Evolutionary conservation across 64 coral and sea anemone species (phyloP), one percentile per base, ranked within the genome.

Genomic region (Stichodactyla helianthus): DNA sequence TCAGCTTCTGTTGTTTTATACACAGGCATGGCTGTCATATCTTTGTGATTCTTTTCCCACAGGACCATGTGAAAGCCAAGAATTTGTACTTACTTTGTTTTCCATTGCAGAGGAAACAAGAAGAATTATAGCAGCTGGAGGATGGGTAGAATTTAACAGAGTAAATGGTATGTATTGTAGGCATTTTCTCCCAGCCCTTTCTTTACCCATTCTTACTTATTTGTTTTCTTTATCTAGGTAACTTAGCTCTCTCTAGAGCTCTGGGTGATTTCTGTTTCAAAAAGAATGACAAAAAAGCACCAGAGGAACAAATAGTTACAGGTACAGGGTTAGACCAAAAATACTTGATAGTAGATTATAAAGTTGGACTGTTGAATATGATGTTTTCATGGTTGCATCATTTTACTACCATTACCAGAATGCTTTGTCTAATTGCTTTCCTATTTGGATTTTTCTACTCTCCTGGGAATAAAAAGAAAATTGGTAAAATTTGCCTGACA

Each of bases 121-220:
- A 86, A 93, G 97, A 95, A 99, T 99, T 31, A 92, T 99, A 70
- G 97, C 97, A 55, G 97, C 97, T 83, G 97, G 97, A 79, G 97
- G 97, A 76, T 99, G 97, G 97, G 93, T 99, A 56, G 97, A 99
- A 35, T 99, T 99, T 19, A 99, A 99, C 86, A 99, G 97, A 95
- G 97, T 99, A 35, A 99, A 99, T 95, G 97, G 97, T 98, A 8
- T 1, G 23, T 25, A 23, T 71, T 31, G 19, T 20, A 70, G 0
- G 1, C 27, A 0, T 7, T 70, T 70, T 63, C 5, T 1, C 55
- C 14, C 14, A 14, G 60, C 5, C 17, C 5, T 63, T 17, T 16
- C 17, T 1, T 63, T 63, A 17, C 17, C 60, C 1, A 6, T 70
- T 70, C 19, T 70, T 70, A 70, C 5, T 25, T 70, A 7, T 7